These are phyloP conservation scores for Celastrina argiolus DNA, from an alignment of 2,888 invertebrate genomes.

Conservation along the genomic window DNA sequence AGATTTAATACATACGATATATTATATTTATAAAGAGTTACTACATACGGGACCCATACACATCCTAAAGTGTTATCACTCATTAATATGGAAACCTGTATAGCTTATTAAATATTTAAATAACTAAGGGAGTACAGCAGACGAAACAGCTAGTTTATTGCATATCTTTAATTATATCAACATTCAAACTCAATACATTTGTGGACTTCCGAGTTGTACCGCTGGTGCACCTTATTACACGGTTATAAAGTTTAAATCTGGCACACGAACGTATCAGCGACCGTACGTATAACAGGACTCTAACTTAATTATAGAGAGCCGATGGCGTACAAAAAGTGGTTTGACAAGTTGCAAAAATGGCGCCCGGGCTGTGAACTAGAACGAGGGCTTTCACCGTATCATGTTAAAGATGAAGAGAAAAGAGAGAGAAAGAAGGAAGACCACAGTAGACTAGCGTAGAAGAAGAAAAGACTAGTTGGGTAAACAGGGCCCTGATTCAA, in stretches of 20 bases:
- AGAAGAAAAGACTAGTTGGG: too few relatives aligned
- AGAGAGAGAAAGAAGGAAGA: not conserved
- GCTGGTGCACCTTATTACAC: not conserved
- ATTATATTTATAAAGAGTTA: too few relatives aligned
- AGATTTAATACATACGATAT: too few relatives aligned
- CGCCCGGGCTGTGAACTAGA: slow-evolving; percentile 13
- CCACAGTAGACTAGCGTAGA: not conserved
- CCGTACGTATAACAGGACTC: not conserved
- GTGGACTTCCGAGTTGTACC: too few relatives aligned
- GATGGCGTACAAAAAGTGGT: slow-evolving; percentile 10
- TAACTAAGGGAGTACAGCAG: too few relatives aligned
- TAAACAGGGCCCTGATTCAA: too few relatives aligned
- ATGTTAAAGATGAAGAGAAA: not conserved
- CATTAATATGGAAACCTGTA: too few relatives aligned
- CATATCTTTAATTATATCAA: slow-evolving; percentile 3
- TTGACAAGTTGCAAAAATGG: slow-evolving; percentile 11
- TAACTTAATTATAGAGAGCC: slow-evolving; percentile 12
- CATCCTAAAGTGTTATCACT: too few relatives aligned
- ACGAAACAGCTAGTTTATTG: not conserved
- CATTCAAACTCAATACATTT: slow-evolving; percentile 2
- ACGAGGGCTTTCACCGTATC: slow-evolving; percentile 4
- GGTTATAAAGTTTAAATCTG: not conserved
- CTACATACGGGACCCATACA: too few relatives aligned
- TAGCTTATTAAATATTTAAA: too few relatives aligned
- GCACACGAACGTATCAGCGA: not conserved